phyloP scores from a whole-genome alignment of 2,888 invertebrate species.

The Pachliopta kotzebuea region DNA sequence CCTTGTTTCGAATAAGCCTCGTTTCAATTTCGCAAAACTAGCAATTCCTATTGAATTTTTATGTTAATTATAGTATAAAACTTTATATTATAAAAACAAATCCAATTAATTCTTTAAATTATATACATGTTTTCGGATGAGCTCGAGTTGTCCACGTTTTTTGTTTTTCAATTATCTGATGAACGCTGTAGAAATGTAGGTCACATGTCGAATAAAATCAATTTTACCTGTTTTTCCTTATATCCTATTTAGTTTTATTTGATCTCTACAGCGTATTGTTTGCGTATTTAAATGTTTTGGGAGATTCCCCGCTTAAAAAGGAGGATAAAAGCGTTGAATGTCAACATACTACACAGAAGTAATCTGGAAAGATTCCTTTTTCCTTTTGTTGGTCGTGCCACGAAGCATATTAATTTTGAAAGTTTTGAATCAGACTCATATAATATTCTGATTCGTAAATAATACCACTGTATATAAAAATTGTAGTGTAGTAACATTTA shows the following conservation, averaged over 20 bases:
- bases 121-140: not conserved
- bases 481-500: too few relatives aligned
- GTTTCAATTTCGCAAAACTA: constrained; percentile 32
- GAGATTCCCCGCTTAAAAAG: constrained; percentile 72
- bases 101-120: not conserved
- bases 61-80: not conserved
- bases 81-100: not conserved
- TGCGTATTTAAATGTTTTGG: constrained; percentile 78
- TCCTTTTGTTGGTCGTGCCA: constrained; percentile 42
- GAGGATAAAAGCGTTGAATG: constrained; percentile 76
- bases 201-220: constrained; percentile 27
- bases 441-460: not conserved
- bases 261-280: constrained; percentile 61
- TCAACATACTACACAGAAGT: constrained; percentile 73
- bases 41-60: not conserved
- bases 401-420: constrained; percentile 36
- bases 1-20: constrained; percentile 48
- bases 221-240: constrained; percentile 34
- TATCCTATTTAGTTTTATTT: constrained; percentile 55
- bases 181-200: constrained; percentile 18
- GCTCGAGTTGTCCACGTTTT: too few relatives aligned
- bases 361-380: constrained; percentile 67
- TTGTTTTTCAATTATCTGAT: constrained; percentile 9
- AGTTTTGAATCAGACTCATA: not conserved
- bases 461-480: too few relatives aligned